Evolutionary conservation across 2,888 invertebrate genomes (phyloP).

Genomic region (Ellobium chinense): DNA sequence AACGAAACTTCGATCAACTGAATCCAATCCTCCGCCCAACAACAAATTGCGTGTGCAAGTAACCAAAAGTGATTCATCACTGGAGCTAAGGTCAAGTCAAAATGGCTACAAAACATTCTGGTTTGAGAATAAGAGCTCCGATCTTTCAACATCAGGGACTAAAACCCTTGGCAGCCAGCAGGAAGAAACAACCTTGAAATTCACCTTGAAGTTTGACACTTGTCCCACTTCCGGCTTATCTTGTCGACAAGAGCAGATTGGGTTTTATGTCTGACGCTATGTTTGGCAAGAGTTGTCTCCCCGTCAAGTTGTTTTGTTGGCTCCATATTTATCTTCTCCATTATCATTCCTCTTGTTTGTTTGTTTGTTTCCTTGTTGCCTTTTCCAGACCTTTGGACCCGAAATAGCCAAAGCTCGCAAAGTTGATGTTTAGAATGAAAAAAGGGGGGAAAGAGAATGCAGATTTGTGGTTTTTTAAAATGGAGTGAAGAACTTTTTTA

Average conservation of each 20-base stretch:
- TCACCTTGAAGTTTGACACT: constrained; percentile 49
- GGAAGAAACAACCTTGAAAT: constrained; percentile 30
- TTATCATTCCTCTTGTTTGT: too few relatives aligned
- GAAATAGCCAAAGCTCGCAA: too few relatives aligned
- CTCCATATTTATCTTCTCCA: too few relatives aligned
- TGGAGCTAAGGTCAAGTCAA: background rate
- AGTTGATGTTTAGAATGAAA: too few relatives aligned
- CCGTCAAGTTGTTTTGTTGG: too few relatives aligned
- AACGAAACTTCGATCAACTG: background rate
- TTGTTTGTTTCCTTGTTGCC: too few relatives aligned
- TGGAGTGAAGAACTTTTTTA: too few relatives aligned
- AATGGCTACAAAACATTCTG: constrained; percentile 16
- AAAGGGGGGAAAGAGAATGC: too few relatives aligned
- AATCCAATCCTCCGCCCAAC: background rate
- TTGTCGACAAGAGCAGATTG: constrained; percentile 44
- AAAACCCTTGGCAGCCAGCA: background rate
- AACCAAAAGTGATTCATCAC: background rate
- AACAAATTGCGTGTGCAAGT: background rate
- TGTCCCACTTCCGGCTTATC: constrained; percentile 42
- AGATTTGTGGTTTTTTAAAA: too few relatives aligned
- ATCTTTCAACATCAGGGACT: background rate
- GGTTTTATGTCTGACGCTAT: constrained; percentile 45
- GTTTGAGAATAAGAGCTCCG: constrained; percentile 4
- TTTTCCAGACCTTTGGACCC: too few relatives aligned
- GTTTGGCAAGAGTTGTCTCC: background rate